Conservation (phyloP, 2,888 invertebrate genomes). For the Campoplex nolae region DNA sequence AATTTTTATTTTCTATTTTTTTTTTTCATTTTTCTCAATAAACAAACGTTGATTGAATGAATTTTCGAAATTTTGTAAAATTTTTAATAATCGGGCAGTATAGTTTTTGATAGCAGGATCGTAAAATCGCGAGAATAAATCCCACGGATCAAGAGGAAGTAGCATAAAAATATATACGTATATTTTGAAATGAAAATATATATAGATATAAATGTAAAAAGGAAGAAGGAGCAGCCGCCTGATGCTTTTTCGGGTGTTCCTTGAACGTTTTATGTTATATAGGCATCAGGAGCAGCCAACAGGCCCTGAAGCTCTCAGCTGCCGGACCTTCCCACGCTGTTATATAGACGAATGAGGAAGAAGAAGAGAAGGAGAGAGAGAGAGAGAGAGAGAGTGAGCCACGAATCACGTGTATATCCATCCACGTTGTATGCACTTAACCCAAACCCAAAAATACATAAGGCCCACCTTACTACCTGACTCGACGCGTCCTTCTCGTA, state of each 20-base stretch:
- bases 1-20: too few relatives aligned
- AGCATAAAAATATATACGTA: slow-evolving; percentile 51
- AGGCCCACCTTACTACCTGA: slow-evolving; percentile 79
- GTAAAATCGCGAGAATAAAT: slow-evolving; percentile 56
- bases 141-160: slow-evolving; percentile 68
- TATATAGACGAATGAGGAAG: slow-evolving; percentile 67
- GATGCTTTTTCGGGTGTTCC: slow-evolving; percentile 74
- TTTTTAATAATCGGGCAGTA: too few relatives aligned
- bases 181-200: background rate
- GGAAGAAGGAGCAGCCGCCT: slow-evolving; percentile 69
- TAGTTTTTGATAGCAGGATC: slow-evolving; percentile 15
- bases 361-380: background rate
- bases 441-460: slow-evolving; percentile 63
- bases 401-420: slow-evolving; percentile 42
- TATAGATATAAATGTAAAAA: slow-evolving; percentile 3
- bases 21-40: too few relatives aligned
- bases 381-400: background rate
- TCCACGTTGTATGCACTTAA: slow-evolving; percentile 66
- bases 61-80: too few relatives aligned
- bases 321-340: slow-evolving; percentile 84
- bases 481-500: slow-evolving; percentile 66
- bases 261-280: slow-evolving; percentile 51
- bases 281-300: slow-evolving; percentile 45
- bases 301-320: slow-evolving; percentile 77
- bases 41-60: too few relatives aligned